Base-by-base conservation (phyloP, 2,888 invertebrate genomes). In the Aricia artaxerxes region DNA sequence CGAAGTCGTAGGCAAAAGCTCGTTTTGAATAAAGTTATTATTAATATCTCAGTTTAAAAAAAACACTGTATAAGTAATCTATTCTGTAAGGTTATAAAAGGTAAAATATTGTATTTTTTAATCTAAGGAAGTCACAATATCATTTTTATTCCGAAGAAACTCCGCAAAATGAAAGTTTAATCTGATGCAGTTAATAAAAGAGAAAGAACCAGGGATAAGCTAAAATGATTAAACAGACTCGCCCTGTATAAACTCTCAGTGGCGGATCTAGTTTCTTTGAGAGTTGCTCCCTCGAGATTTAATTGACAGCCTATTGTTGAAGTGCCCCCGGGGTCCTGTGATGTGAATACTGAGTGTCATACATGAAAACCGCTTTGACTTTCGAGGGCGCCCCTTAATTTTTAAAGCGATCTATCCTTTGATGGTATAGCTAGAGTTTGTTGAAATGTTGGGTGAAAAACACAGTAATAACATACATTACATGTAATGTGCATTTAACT, bases 241-340 rank as follows among this genome's bases (percentile, higher is more conserved):
- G 16, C 35, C 13, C 69, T 69, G 35, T 35, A 69, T 69, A 69
- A 69, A 38, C 35, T 69, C 69, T 69, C 69, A 69, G 69, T 69
- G 69, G 69, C 38, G 69, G 69, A 69, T 69, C 69, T 69, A 69
- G 69, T 69, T 69, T 69, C 69, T 16, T 13, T 13, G 69, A 69
- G 69, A 69, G 13, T 31, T 69, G 69, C 69, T 16, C 64, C 35
- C 35, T 69, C 35, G 69, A 69, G 69, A 69, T 69, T 69, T 38
- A 69, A 69, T 69, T 69, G 69, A 69, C 69, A 69, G 35, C 35
- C 69, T 69, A 38, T 69, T 69, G 69, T 69, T 69, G 13, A 38
- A 69, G 69, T 13, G 69, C 69, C 69, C 35, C 69, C 11, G 64
- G 35, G 69, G 35, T 13, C 69, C 69, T 69, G 35, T 69, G 69